Percentiles rank a stretch among this genome's conserved stretches.
These are phyloP conservation scores for Nephrotoma appendiculata DNA, from an alignment of 2,888 invertebrate species.

Conservation along the genomic window DNA sequence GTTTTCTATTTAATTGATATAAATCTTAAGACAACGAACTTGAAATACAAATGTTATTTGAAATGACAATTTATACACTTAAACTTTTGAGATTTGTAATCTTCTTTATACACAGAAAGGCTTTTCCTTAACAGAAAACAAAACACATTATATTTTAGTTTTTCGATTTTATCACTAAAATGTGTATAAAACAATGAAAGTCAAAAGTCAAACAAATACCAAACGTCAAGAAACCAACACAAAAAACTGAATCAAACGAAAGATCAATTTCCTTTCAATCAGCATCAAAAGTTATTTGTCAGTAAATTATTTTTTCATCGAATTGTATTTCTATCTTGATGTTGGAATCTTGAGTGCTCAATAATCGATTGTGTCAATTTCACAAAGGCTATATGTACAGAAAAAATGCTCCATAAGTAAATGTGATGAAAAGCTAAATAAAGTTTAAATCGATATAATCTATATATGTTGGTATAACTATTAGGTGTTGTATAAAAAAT, in stretches of 20 bases:
- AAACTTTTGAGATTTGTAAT: neutral
- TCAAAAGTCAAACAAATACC: neutral
- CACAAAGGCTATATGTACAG: neutral
- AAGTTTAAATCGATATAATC: neutral
- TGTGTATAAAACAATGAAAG: neutral
- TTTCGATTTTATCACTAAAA: neutral
- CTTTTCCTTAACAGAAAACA: neutral
- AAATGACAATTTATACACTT: neutral
- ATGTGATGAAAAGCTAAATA: neutral
- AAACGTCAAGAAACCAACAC: neutral
- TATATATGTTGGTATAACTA: neutral
- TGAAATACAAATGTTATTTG: neutral
- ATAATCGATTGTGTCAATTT: neutral
- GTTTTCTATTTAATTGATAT: neutral
- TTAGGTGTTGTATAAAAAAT: too few species aligned
- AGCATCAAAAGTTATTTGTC: neutral
- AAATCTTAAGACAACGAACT: neutral
- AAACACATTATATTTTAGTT: neutral
- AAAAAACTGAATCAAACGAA: neutral
- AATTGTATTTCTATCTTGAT: too few species aligned
- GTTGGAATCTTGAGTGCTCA: neutral
- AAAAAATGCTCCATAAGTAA: neutral
- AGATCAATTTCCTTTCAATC: neutral
- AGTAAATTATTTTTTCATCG: too few species aligned
- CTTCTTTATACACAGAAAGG: neutral